Base-by-base conservation (phyloP, 2,797 vertebrate species). In the Scarus forsteni region DNA sequence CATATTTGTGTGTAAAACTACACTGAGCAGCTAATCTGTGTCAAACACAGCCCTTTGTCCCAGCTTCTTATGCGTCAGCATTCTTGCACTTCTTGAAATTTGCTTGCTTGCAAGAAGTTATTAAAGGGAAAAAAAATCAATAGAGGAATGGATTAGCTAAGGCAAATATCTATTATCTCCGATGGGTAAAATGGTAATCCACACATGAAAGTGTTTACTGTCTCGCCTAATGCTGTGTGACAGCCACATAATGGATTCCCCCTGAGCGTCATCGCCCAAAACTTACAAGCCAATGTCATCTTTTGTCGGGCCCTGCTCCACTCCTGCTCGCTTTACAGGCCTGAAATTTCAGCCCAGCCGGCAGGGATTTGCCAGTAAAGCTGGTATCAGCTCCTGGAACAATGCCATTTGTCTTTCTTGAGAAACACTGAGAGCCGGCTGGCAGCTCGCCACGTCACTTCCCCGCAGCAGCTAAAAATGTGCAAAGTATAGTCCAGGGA, bases 161-260 rank as follows among this genome's bases (percentile, higher is more conserved):
- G 87, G 83, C 90, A 94, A 92, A 83, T 87, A 87, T 93, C 92
- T 95, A 93, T 97, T 95, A 93, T 97, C 92, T 94, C 75, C 78
- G 60, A 79, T 77, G 90, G 94, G 84, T 84, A 91, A n/a, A 94
- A 91, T 91, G 93, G 92, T 97, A 96, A 98, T 96, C 95, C 93
- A 75, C 90, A 94, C 88, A 93, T 94, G 92, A 95, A 96, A 95
- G 93, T 93, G 91, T 92, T 92, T 92, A 93, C 94, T 94, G 92
- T 91, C 90, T 93, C 80, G 91, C 85, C 92, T 96, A 95, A 95
- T 91, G 85, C 85, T 84, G 88, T 94, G 87, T 94, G 95, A 96
- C 94, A 95, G 94, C 85, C 71, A 64, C 86, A 96, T 91, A 96
- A 96, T 95, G 90, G 92, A 92, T 77, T 89, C 88, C 91, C 91